These are phyloP conservation scores for Bombus turneri DNA, from an alignment of 1,140 invertebrate genomes.

Conservation along the genomic window DNA sequence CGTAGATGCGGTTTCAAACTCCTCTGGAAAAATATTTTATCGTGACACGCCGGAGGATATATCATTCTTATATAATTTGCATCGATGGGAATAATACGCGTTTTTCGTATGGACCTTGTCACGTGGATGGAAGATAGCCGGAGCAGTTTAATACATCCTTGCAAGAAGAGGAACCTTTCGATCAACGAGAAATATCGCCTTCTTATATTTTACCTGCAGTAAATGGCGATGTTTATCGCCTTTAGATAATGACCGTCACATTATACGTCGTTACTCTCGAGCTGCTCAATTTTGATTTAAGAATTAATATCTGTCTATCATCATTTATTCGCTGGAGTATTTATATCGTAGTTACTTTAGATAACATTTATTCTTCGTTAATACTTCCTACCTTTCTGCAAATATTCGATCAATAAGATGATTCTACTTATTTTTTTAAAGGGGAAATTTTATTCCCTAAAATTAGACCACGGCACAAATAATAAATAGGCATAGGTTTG, in stretches of 20 bases:
- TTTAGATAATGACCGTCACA: background rate
- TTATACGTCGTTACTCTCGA: background rate
- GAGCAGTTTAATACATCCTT: background rate
- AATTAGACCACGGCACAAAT: too few species aligned
- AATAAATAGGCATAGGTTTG: too few species aligned
- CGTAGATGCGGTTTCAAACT: conserved; percentile 9
- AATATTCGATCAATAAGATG: too few species aligned
- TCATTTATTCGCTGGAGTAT: background rate
- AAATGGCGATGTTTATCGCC: background rate
- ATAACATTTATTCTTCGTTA: too few species aligned
- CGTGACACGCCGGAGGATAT: background rate
- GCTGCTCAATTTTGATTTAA: too few species aligned
- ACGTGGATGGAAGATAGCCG: conserved; percentile 11
- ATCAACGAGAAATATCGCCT: conserved; percentile 12
- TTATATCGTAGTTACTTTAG: too few species aligned
- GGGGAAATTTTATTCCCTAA: too few species aligned
- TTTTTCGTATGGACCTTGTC: conserved; percentile 5
- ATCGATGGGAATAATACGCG: conserved; percentile 23
- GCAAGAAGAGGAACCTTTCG: background rate
- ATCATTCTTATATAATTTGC: conserved; percentile 20
- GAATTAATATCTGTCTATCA: background rate
- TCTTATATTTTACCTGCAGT: background rate
- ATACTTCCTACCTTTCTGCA: too few species aligned
- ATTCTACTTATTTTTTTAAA: too few species aligned
- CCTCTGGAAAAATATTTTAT: conserved; percentile 26